Evolutionary conservation across 37 sponge, comb jelly and placozoan species (phyloP), one percentile per base, ranked within the genome.

Genomic region (Corticium candelabrum): DNA sequence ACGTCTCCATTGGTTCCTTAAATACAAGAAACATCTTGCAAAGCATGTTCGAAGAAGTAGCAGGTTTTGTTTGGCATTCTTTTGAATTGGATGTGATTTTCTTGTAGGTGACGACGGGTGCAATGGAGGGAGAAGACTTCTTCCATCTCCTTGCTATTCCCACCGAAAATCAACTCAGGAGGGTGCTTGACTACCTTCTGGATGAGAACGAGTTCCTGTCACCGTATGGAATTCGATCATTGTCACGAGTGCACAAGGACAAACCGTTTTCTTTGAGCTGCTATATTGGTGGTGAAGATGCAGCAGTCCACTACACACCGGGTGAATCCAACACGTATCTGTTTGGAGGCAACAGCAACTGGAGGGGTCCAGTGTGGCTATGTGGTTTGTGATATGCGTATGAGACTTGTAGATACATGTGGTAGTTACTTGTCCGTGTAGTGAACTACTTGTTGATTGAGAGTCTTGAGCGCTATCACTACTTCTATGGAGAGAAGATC

Each of bases 341-440:
- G 37, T 95, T 95, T 84, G 96, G 96, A 34, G 96, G 96, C 30
- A 95, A 95, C 88, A 95, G 96, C 82, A 95, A 95, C 80, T 95
- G 96, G 96, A 78, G 96, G 29, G 96, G 96, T 30, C 96, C 96
- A 0, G 85, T 95, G 37, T 95, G 96, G 96, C 76, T 95, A 70
- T 70, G 73, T 32, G 29, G 31, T 29, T 4, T 70, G 5, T 70
- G 5, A 7, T 70, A 7, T 29, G 35, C 5, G 4, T 7, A 4
- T 35, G 31, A 70, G 31, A 34, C 5, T 35, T 30, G 36, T 29
- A 7, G 73, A 7, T 7, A n/a, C 5, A 32, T 70, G 73, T 33
- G 32, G n/a, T 70, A 15, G 35, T 15, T 70, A n/a, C 56, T n/a
- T 70, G 11, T 5, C 32, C 5, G 36, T 81, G 0, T 74, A 93